Evolutionary conservation across 1,140 invertebrate genomes (phyloP), one percentile per base, ranked within the genome.

Genomic region (Calephelis nemesis): DNA sequence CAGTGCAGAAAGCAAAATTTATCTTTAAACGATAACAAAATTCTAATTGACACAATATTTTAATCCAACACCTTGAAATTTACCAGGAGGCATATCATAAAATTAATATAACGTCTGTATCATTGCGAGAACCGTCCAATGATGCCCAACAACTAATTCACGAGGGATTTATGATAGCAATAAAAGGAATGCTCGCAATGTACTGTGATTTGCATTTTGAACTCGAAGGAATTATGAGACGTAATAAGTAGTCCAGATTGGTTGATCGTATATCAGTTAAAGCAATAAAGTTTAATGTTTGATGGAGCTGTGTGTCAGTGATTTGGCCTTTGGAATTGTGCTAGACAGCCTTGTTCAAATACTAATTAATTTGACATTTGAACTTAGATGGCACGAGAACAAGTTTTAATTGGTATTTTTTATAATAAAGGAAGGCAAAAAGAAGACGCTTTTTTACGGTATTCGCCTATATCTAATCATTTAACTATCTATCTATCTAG

Each of bases 171-270:
- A 58, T 69, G 62, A 11, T 58, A 54, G 63, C 58, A 68, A 65
- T 63, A 71, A 66, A 48, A 60, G 50, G 48, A 67, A 65, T 65
- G 65, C 47, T 72, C 73, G 58, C 58, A 60, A 60, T 39, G 58
- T 60, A 60, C 58, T 39, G 58, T 30, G 58, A 60, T 60, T 60
- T 60, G 58, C 58, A 60, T 60, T 60, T 60, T 60, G 58, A 60
- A 60, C 58, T 60, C 58, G 58, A 40, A 60, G 58, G 58, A 60
- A 60, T 60, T 60, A 60, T 60, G 58, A 60, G 39, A 60, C 58
- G 58, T 60, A 60, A 60, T 60, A 60, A 60, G 58, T 60, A 60
- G 58, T 60, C 54, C 54, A 30, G 54, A 39, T 39, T 60, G 54
- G 54, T 60, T 11, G 54, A 60, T 30, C 30, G 54, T 58, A 58